Evolutionary conservation across 2,797 vertebrate genomes (phyloP), one percentile per base, ranked within the genome.

Genomic region (Sebastes glaucus): DNA sequence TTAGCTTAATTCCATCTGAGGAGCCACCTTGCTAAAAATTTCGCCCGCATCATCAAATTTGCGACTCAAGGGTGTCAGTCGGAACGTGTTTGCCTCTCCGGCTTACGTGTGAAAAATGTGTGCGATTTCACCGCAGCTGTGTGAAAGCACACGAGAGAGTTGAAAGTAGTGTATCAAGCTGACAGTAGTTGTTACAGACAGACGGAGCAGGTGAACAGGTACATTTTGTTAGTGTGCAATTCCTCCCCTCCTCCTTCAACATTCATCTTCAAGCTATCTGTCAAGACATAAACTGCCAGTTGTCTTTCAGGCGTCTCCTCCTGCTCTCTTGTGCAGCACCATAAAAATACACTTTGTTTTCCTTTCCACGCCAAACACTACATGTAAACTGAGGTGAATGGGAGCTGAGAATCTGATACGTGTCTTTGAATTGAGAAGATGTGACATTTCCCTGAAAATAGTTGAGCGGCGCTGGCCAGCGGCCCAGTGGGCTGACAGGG

Each of bases 371-470:
- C 14, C 61, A 78, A 82, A 75, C 28, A 35, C 42, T 35, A 28
- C 42, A 71, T 67, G 61, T 69, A 63, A 80, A 76, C 42, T 42
- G 38, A 62, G 35, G 53, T 82, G 67, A 77, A 80, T 68, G 53
- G 35, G 63, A 84, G 77, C 32, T 75, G 49, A 66, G 64, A 77
- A 60, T 72, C 5, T 60, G 60, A 49, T 85, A 57, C 46, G 81
- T 81, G 63, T 78, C 68, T 80, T 72, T 89, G 81, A 91, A 84
- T 23, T 82, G 70, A 86, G 62, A 80, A 84, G 74, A 87, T 80
- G 60, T 89, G 85, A 88, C 83, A 85, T 89, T 89, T 79, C 68
- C 61, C 55, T 68, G 46, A 78, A 87, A 81, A 80, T 30, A 85
- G 77, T 77, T 64, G 35, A 74, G 59, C 6, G n/a, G 73, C 60